Evolutionary conservation across 92 coral and sea anemone species (phyloP).

Genomic region (Chrysogorgia sp.): DNA sequence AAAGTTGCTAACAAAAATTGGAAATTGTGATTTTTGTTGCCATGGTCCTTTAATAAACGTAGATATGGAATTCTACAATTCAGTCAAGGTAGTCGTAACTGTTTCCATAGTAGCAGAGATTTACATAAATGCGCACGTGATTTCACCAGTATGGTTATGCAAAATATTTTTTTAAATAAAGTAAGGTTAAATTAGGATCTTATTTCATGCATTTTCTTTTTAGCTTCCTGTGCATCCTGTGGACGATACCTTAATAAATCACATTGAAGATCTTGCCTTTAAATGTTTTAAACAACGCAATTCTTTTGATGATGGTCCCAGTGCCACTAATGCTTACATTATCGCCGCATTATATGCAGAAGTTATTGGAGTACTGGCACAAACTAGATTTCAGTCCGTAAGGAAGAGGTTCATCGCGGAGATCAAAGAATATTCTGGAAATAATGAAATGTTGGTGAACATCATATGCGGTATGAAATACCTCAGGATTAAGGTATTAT

Average conservation of each 20-base stretch:
- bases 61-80: too few species aligned
- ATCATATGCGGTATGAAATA: slow-evolving; percentile 99
- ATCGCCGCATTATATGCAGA: slow-evolving; percentile 99
- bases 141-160: too few species aligned
- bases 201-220: slow-evolving; percentile 5
- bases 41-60: too few species aligned
- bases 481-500: slow-evolving; percentile 88
- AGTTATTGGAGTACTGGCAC: slow-evolving; percentile 89
- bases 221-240: slow-evolving; percentile 96
- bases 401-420: slow-evolving; percentile 86
- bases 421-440: slow-evolving; percentile 85
- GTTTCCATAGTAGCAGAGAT: too few species aligned
- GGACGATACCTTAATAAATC: slow-evolving; percentile 76
- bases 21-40: too few species aligned
- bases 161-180: too few species aligned
- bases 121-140: too few species aligned
- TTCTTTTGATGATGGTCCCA: slow-evolving; percentile 72
- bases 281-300: slow-evolving; percentile 88
- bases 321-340: slow-evolving; percentile 83
- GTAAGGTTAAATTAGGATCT: neutral
- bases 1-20: too few species aligned
- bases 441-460: slow-evolving; percentile 76
- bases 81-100: too few species aligned
- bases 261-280: slow-evolving; percentile 91
- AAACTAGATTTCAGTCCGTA: slow-evolving; percentile 84